A percentile compares a stretch with the other conserved stretches of the same genome.
Conservation (phyloP, 2,888 invertebrate genomes). For the Lasioglossum pauxillum region DNA sequence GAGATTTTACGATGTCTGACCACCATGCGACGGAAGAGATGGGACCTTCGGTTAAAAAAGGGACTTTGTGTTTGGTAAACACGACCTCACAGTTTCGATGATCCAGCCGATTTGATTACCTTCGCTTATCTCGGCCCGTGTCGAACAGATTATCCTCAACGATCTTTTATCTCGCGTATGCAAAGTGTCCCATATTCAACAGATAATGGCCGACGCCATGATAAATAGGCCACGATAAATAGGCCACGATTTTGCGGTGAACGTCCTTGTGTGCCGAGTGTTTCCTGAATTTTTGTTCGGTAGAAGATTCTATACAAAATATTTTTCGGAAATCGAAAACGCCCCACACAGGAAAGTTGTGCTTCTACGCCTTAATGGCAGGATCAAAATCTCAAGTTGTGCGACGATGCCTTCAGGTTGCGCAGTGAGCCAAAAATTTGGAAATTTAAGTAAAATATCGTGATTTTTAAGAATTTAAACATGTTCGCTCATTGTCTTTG, state of each 20-base stretch:
- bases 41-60: neutral
- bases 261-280: neutral
- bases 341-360: too few relatives aligned
- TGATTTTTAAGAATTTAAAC: too few relatives aligned
- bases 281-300: neutral
- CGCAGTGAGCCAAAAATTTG: too few relatives aligned
- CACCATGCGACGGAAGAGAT: neutral
- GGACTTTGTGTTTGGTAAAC: constrained; percentile 8
- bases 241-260: neutral
- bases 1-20: neutral
- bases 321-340: too few relatives aligned
- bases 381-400: too few relatives aligned
- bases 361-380: accelerated
- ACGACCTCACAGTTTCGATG: neutral
- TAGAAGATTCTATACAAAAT: neutral
- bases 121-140: neutral
- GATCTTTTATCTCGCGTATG: neutral
- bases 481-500: too few relatives aligned
- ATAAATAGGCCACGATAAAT: neutral
- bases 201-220: neutral
- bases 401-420: too few relatives aligned
- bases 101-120: neutral
- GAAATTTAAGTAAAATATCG: too few relatives aligned
- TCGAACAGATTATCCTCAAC: neutral
- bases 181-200: neutral